These are phyloP conservation scores for Psococerastis gibbosa DNA, from an alignment of 2,888 invertebrate genomes.

Conservation along the genomic window DNA sequence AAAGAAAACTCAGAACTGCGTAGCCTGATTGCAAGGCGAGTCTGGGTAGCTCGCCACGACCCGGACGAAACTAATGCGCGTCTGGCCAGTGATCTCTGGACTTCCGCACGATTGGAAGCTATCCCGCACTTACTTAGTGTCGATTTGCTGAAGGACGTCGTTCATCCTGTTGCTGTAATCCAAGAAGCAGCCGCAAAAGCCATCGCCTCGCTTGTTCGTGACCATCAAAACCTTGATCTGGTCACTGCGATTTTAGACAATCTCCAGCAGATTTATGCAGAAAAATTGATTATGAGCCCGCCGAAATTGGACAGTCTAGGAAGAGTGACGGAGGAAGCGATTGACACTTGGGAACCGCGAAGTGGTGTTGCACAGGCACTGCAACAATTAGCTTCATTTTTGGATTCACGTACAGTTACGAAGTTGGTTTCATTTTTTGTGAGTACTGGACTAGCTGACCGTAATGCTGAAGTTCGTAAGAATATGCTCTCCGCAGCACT, in stretches of 20 bases:
- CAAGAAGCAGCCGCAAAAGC: conserved; percentile 69
- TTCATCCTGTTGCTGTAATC: conserved; percentile 63
- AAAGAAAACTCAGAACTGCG: neutral
- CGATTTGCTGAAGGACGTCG: conserved; percentile 45
- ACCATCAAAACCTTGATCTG: conserved; percentile 28
- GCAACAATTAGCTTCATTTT: conserved; percentile 54
- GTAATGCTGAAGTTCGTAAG: conserved; percentile 57
- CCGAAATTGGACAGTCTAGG: conserved; percentile 83
- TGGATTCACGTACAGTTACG: conserved; percentile 46
- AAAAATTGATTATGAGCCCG: conserved; percentile 44
- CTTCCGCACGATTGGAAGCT: conserved; percentile 30
- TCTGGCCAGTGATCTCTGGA: conserved; percentile 44
- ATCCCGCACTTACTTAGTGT: conserved; percentile 32
- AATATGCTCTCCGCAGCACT: conserved; percentile 92
- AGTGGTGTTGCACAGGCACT: conserved; percentile 75
- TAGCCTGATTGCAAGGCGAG: conserved; percentile 27
- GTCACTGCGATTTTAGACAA: conserved; percentile 37
- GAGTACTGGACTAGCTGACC: conserved; percentile 66
- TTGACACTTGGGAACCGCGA: conserved; percentile 82
- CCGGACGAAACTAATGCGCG: conserved; percentile 47
- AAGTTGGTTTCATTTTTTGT: conserved; percentile 67
- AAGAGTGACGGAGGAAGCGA: conserved; percentile 60
- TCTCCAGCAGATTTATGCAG: conserved; percentile 12
- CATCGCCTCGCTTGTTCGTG: conserved; percentile 44
- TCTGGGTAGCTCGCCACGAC: conserved; percentile 75